Evolutionary conservation across 2,888 invertebrate species (phyloP), one percentile per base, ranked within the genome.

Genomic region (Aradus depressus): DNA sequence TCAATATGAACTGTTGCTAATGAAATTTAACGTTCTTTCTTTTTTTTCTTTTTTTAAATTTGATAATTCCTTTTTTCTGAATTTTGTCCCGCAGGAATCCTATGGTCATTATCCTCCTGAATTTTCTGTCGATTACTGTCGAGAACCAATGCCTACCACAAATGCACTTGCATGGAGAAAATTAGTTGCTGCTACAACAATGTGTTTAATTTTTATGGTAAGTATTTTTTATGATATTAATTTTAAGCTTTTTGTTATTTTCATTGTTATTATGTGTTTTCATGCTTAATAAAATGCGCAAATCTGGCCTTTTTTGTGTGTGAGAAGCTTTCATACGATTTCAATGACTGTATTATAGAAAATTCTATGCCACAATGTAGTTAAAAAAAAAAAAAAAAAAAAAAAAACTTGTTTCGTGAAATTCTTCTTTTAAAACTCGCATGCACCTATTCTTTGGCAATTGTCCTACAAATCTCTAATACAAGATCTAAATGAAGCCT

Each of bases 201-300:
- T 84, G 54, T 84, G 83, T 64, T 75, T 76, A 45, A 66, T 81
- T 58, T 83, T 84, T 63, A 83, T 84, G 84, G 81, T 82, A 65
- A 72, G 22, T 44, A 25, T 42, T 10, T 14, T 44, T 16, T 28
- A 28, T 44, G 19, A n/a, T 21, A 41, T 21, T 16, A 19, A 12
- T 12, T 14, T 42, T 22, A 12, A 42, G n/a, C 14, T 14, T 22
- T 42, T 25, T 19, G 22, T 28, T 28, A 44, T n/a, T 31, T 28
- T 5, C 26, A 39, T 38, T 32, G n/a, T 50, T 25, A 37, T 14
- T 25, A 26, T 31, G 42, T 21, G 18, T 43, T 45, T 56, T 45
- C 42, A 19, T 38, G 52, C 53, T 54, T 50, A 12, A 34, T 52
- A 54, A 44, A 37, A 37, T 48, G 28, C 26, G 44, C 10, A 18